Percentiles rank a stretch among this genome's conserved stretches.
phyloP scores from a whole-genome alignment of 2,888 invertebrate genomes.

The Dasypolia templi region DNA sequence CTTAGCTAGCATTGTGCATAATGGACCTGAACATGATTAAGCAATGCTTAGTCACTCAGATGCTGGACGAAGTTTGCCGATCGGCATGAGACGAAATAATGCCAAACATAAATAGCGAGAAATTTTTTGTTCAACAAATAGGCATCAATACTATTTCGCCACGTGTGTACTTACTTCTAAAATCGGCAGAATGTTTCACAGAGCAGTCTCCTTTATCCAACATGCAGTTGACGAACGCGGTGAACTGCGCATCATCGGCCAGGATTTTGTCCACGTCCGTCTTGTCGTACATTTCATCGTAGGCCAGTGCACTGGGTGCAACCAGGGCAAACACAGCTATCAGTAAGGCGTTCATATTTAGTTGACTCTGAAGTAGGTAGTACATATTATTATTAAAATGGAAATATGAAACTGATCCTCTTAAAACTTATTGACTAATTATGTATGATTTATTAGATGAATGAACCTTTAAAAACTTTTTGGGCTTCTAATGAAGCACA shows the following conservation, averaged over 20 bases:
- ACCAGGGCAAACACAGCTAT: slow-evolving; percentile 67
- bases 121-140: too few species aligned
- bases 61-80: too few species aligned
- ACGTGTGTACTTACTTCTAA: slow-evolving; percentile 76
- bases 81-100: too few species aligned
- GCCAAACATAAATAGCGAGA: too few species aligned
- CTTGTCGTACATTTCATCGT: slow-evolving; percentile 83
- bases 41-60: too few species aligned
- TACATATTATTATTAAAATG: neutral
- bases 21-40: too few species aligned
- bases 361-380: slow-evolving; percentile 23
- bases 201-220: slow-evolving; percentile 82
- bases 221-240: slow-evolving; percentile 79
- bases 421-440: neutral
- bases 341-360: slow-evolving; percentile 70
- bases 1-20: too few species aligned
- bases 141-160: too few species aligned
- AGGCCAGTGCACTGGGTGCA: slow-evolving; percentile 72
- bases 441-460: neutral
- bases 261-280: slow-evolving; percentile 83
- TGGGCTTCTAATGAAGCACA: too few species aligned
- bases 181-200: slow-evolving; percentile 78
- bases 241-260: slow-evolving; percentile 76
- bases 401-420: neutral
- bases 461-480: neutral